phyloP scores from a whole-genome alignment of 2,797 vertebrate genomes.

The Acanthornis magna region DNA sequence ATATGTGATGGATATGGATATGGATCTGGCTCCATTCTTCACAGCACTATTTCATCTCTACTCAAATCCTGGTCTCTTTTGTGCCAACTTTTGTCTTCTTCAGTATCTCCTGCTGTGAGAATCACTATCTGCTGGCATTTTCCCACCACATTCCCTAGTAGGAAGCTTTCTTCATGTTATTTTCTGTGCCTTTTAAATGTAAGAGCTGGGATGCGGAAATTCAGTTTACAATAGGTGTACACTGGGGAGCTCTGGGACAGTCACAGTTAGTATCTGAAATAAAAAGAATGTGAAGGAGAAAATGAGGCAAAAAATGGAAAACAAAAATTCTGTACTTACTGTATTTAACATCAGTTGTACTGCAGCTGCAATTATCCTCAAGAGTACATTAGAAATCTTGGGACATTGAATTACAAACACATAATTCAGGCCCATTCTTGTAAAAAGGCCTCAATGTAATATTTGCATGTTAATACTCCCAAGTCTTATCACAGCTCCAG shows the following conservation, averaged over 20 bases:
- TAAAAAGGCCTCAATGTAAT: not conserved
- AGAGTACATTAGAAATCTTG: not conserved
- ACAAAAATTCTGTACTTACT: not conserved
- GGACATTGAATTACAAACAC: not conserved
- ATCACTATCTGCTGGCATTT: not conserved
- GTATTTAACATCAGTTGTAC: not conserved
- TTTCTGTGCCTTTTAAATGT: not conserved
- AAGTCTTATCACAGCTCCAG: not conserved
- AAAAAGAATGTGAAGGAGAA: not conserved
- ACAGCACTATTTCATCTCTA: not conserved
- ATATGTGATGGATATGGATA: not conserved
- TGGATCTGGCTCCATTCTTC: not conserved
- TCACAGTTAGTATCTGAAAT: not conserved
- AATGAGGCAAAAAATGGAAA: not conserved
- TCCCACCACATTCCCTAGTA: not conserved
- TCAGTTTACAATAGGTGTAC: not conserved
- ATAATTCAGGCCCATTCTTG: conserved; percentile 2
- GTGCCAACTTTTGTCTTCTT: not conserved
- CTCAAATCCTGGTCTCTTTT: not conserved
- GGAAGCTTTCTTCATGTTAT: not conserved
- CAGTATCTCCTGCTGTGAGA: not conserved
- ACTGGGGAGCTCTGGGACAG: not conserved
- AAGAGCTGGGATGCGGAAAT: not conserved
- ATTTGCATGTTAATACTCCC: not conserved
- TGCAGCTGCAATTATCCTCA: not conserved